phyloP scores from a whole-genome alignment of 2,888 invertebrate species.

The Himalopsyche tibetana region DNA sequence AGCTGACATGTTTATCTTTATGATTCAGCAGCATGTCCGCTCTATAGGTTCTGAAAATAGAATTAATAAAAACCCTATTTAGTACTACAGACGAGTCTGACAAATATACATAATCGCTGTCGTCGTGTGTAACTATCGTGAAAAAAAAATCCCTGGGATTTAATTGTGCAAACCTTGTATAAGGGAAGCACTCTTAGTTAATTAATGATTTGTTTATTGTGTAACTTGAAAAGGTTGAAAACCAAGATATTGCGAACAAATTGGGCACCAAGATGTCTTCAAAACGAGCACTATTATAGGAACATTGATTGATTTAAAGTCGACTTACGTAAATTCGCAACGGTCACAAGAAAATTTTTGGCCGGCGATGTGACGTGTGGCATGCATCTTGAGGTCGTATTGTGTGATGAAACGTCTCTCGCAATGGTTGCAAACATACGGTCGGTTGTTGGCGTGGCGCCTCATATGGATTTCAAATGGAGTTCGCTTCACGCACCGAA shows the following conservation, averaged over 20 bases:
- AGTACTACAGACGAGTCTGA: too few species aligned
- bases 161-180: too few species aligned
- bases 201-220: too few species aligned
- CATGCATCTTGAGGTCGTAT: conserved; percentile 59
- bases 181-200: too few species aligned
- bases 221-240: too few species aligned
- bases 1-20: conserved; percentile 55
- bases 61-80: background rate
- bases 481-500: conserved; percentile 58
- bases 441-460: conserved; percentile 55
- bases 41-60: conserved; percentile 55
- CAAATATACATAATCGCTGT: too few species aligned
- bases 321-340: conserved; percentile 59
- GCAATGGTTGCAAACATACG: conserved; percentile 54
- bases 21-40: conserved; percentile 59
- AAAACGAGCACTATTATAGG: too few species aligned
- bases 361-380: conserved; percentile 54
- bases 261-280: too few species aligned
- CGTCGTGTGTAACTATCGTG: too few species aligned
- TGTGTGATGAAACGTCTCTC: conserved; percentile 54
- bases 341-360: conserved; percentile 53
- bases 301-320: too few species aligned
- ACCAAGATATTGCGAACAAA: too few species aligned
- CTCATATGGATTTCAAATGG: conserved; percentile 62
- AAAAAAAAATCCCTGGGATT: too few species aligned